A percentile compares a stretch with the other conserved stretches of the same genome.
phyloP scores from a whole-genome alignment of 2,797 vertebrate genomes.

The Lithobates sylvaticus region DNA sequence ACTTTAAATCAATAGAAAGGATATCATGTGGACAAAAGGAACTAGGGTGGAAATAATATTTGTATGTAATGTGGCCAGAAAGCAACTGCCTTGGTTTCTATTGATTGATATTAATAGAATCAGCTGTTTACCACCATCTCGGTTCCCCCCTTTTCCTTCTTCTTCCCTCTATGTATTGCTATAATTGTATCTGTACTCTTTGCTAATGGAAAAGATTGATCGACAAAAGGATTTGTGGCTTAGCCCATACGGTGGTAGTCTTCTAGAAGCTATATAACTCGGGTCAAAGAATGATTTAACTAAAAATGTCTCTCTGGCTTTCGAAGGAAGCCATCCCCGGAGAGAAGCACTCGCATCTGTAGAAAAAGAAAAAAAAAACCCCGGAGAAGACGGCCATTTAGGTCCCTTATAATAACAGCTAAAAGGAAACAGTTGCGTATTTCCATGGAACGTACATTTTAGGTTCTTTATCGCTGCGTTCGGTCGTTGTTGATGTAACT shows the following conservation, averaged over 20 bases:
- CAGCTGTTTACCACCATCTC: background rate
- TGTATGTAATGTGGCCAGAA: background rate
- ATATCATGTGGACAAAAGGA: background rate
- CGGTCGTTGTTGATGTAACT: too few species aligned
- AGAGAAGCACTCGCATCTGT: background rate
- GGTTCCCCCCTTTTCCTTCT: background rate
- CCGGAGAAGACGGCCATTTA: background rate
- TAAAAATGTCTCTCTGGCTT: background rate
- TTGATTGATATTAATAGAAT: conserved; percentile 20
- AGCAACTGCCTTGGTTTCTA: background rate
- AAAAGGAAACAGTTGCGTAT: too few species aligned
- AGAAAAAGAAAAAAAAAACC: background rate
- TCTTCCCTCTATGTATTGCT: background rate
- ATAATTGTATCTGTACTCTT: background rate
- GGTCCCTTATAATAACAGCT: background rate
- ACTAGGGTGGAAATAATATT: background rate
- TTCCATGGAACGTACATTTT: too few species aligned
- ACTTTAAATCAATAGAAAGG: background rate
- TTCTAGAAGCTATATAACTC: background rate
- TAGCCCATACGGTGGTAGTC: background rate
- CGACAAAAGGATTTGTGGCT: background rate
- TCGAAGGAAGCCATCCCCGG: background rate
- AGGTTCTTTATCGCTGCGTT: too few species aligned
- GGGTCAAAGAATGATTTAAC: background rate
- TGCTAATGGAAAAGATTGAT: conserved; percentile 41